These are phyloP conservation scores for Varanus komodoensis DNA, from an alignment of 2,113 vertebrate genomes.

Conservation along the genomic window DNA sequence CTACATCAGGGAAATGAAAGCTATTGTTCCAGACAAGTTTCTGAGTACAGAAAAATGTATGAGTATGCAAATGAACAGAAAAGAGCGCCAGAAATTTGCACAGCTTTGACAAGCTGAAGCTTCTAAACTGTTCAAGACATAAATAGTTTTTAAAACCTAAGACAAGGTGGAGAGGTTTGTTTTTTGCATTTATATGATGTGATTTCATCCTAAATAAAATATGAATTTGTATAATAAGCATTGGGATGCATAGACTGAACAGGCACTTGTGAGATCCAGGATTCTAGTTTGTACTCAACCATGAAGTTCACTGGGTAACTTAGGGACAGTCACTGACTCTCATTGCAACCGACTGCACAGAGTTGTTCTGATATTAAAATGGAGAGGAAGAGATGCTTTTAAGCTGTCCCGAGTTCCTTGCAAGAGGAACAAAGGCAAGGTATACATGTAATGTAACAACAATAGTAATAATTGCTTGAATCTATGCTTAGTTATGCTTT, in stretches of 20 bases:
- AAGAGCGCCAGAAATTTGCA: neutral
- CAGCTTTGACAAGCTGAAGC: neutral
- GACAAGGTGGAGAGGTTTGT: neutral
- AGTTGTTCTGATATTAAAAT: too few species aligned
- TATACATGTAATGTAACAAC: too few species aligned
- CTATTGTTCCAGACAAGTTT: neutral
- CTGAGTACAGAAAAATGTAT: neutral
- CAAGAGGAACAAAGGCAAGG: too few species aligned
- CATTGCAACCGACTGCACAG: too few species aligned
- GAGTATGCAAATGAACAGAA: neutral
- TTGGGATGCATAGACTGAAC: neutral
- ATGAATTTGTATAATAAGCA: neutral
- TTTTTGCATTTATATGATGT: neutral
- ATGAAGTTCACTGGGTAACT: too few species aligned
- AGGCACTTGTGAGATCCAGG: too few species aligned
- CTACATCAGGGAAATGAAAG: neutral
- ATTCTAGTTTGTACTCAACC: too few species aligned
- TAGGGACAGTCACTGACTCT: too few species aligned
- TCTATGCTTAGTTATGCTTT: too few species aligned
- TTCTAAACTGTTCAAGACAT: neutral
- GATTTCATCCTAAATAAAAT: neutral
- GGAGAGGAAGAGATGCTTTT: too few species aligned
- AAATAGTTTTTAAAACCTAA: neutral
- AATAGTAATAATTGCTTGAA: too few species aligned
- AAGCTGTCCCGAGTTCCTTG: too few species aligned